phyloP scores from a whole-genome alignment of 2,888 invertebrate genomes.

The Parapristionchus giblindavisi region DNA sequence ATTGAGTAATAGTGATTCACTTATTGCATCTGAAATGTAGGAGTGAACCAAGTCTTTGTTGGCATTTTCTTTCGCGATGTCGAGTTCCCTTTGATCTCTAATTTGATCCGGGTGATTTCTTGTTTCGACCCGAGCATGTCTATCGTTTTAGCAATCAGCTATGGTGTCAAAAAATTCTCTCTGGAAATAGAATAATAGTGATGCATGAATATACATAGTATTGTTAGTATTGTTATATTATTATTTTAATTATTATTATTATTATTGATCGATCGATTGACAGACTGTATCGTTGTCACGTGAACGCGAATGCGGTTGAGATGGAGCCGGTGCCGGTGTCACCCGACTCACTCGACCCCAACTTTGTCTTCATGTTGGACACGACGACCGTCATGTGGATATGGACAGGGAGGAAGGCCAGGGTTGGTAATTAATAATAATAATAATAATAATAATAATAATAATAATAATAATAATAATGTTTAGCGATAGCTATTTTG shows the following conservation, averaged over 20 bases:
- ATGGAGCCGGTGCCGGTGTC: conserved; percentile 73
- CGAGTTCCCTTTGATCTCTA: too few species aligned
- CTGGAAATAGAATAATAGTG: too few species aligned
- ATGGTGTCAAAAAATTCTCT: too few species aligned
- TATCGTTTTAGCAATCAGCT: too few species aligned
- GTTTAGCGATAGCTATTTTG: not conserved
- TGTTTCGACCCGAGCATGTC: too few species aligned
- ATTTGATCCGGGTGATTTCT: too few species aligned
- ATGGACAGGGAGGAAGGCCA: conserved; percentile 83
- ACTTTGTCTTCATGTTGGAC: conserved; percentile 91
- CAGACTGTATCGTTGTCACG: conserved; percentile 64
- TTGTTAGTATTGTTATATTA: not conserved
- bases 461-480: not conserved
- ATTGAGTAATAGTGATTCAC: too few species aligned
- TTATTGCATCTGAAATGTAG: too few species aligned
- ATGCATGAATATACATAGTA: too few species aligned
- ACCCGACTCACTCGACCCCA: conserved; percentile 82
- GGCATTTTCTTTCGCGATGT: too few species aligned
- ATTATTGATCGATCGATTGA: conserved; percentile 4
- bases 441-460: not conserved
- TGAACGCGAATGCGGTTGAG: conserved; percentile 70
- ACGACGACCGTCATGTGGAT: conserved; percentile 83
- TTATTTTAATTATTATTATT: not conserved
- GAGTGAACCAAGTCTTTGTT: too few species aligned
- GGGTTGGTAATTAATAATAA: conserved; percentile 45